Evolutionary conservation across 2,888 invertebrate genomes (phyloP).

Genomic region (Latrodectus hesperus): DNA sequence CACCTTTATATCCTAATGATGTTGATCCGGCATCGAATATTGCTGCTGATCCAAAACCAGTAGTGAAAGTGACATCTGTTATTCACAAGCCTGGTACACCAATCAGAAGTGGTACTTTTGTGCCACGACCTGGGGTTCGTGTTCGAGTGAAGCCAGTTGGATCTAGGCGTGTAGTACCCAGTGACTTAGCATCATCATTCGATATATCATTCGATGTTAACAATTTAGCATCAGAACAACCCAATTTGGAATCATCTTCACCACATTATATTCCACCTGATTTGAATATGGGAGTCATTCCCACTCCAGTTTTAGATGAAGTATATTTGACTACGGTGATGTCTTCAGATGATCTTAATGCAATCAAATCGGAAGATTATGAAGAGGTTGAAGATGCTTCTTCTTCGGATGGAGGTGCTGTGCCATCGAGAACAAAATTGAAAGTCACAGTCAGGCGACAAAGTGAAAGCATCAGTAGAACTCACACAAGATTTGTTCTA

Average conservation of each 20-base stretch:
- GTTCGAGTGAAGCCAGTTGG: constrained; percentile 66
- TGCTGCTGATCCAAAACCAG: constrained; percentile 10
- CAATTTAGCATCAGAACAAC: constrained; percentile 30
- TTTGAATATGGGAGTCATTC: constrained; percentile 8
- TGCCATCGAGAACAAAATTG: constrained; percentile 55
- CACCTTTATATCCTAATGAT: constrained; percentile 19
- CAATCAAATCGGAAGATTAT: constrained; percentile 34
- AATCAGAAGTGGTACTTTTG: constrained; percentile 55
- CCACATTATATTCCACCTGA: constrained; percentile 40
- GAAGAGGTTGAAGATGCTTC: constrained; percentile 19
- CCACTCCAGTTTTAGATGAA: constrained; percentile 53
- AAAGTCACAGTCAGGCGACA: constrained; percentile 66
- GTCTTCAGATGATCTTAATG: constrained; percentile 13
- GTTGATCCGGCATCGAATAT: neutral
- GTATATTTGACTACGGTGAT: constrained; percentile 28
- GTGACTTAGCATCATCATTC: constrained; percentile 54
- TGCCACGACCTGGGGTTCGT: constrained; percentile 69
- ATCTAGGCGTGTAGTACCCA: constrained; percentile 45
- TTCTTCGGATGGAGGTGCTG: constrained; percentile 21
- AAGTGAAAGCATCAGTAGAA: constrained; percentile 65
- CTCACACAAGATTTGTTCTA: constrained; percentile 67
- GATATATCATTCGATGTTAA: constrained; percentile 57
- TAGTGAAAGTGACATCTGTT: constrained; percentile 65
- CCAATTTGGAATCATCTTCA: neutral
- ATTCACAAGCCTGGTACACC: constrained; percentile 56